These are phyloP conservation scores for Cladorhizidae sp. DNA, from an alignment of 37 sponge, comb jelly and placozoan species.

Conservation along the genomic window DNA sequence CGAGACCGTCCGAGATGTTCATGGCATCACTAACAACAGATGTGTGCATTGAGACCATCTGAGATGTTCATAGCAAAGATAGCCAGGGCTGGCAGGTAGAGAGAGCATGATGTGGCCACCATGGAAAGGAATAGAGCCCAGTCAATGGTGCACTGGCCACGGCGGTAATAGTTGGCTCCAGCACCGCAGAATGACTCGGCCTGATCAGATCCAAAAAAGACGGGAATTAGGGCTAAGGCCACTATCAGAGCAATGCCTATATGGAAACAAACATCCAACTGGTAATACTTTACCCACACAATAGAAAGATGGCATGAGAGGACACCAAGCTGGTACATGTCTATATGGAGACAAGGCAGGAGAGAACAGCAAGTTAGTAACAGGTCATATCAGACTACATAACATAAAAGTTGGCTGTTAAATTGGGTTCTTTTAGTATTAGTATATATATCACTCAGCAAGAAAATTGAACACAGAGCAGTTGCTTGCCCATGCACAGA, in stretches of 20 bases:
- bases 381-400: too few relatives aligned
- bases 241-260: slow-evolving; percentile 49
- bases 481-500: too few relatives aligned
- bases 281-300: too few relatives aligned
- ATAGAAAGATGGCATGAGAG: too few relatives aligned
- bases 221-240: slow-evolving; percentile 54
- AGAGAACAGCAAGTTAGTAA: too few relatives aligned
- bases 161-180: slow-evolving; percentile 42
- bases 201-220: slow-evolving; percentile 63
- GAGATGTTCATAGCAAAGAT: slow-evolving; percentile 80
- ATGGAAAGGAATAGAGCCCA: slow-evolving; percentile 60
- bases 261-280: too few relatives aligned
- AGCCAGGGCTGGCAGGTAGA: slow-evolving; percentile 77
- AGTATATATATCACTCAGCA: too few relatives aligned
- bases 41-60: slow-evolving; percentile 61
- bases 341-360: too few relatives aligned
- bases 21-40: slow-evolving; percentile 58
- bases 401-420: too few relatives aligned
- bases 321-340: too few relatives aligned
- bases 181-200: slow-evolving; percentile 56
- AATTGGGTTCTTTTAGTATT: too few relatives aligned
- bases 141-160: slow-evolving; percentile 62
- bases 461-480: too few relatives aligned
- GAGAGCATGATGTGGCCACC: slow-evolving; percentile 55
- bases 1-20: background rate